phyloP scores from a whole-genome alignment of 2,888 invertebrate species.

The Acronicta leporina region DNA sequence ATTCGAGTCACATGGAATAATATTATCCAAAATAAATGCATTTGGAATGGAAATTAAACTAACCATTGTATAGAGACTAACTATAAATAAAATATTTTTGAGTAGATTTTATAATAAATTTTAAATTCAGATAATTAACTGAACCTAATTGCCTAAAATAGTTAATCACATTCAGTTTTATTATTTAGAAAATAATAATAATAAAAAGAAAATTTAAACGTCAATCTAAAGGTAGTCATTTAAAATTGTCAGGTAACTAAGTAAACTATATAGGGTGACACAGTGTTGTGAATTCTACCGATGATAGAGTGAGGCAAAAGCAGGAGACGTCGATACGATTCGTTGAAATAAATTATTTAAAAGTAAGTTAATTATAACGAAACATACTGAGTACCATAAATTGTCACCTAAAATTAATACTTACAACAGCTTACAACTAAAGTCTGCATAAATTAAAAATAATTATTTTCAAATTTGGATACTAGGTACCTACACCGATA shows the following conservation, averaged over 20 bases:
- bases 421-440: constrained; percentile 27
- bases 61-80: constrained; percentile 12
- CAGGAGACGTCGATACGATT: constrained; percentile 7
- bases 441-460: constrained; percentile 28
- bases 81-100: constrained; percentile 24
- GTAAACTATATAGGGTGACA: constrained; percentile 1
- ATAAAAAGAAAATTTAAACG: constrained; percentile 1
- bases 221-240: constrained; percentile 3
- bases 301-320: not conserved
- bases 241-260: constrained; percentile 27
- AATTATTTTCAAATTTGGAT: constrained; percentile 36
- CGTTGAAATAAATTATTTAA: not conserved
- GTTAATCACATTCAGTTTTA: constrained; percentile 3
- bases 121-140: constrained; percentile 16
- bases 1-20: not conserved
- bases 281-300: not conserved
- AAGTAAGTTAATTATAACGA: not conserved
- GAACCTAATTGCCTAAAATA: not conserved
- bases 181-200: not conserved
- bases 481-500: constrained; percentile 1
- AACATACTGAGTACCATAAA: not conserved
- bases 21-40: constrained; percentile 41
- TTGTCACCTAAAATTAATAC: constrained; percentile 23
- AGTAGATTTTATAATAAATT: constrained; percentile 2
- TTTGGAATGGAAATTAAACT: constrained; percentile 46